These are phyloP conservation scores for Leptopilina boulardi DNA, from an alignment of 1,140 invertebrate genomes.

Conservation along the genomic window DNA sequence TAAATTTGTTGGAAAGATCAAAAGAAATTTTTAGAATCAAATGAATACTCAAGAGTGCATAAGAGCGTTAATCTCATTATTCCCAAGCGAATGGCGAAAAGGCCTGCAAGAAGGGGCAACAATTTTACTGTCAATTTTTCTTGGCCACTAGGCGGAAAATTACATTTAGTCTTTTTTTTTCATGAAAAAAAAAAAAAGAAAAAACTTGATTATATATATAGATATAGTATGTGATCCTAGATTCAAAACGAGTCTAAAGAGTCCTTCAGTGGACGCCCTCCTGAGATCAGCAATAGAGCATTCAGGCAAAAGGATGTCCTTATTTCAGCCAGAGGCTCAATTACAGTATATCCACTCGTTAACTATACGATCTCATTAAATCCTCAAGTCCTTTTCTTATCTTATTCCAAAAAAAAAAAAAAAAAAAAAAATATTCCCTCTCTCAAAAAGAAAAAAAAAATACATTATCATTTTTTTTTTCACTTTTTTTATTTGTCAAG, in stretches of 20 bases:
- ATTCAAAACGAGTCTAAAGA: background rate
- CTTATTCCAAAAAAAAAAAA: background rate
- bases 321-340: background rate
- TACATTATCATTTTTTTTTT: no score
- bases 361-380: slow-evolving; percentile 2
- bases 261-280: slow-evolving; percentile 26
- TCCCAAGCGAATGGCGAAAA: slow-evolving; percentile 28
- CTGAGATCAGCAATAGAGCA: slow-evolving; percentile 17
- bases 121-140: slow-evolving; percentile 43
- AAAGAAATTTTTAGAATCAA: background rate
- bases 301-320: background rate
- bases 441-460: no score
- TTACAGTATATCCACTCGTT: slow-evolving; percentile 12
- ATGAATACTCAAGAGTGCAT: background rate
- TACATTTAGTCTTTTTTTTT: slow-evolving; percentile 34
- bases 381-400: background rate
- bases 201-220: background rate
- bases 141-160: slow-evolving; percentile 46
- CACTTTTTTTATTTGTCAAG: no score
- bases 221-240: background rate
- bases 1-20: background rate
- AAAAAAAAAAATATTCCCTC: no score
- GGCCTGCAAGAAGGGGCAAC: slow-evolving; percentile 7
- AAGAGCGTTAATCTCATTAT: slow-evolving; percentile 40
- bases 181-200: no score